Evolutionary conservation across 2,888 invertebrate genomes (phyloP).

Genomic region (Bembecia ichneumoniformis): DNA sequence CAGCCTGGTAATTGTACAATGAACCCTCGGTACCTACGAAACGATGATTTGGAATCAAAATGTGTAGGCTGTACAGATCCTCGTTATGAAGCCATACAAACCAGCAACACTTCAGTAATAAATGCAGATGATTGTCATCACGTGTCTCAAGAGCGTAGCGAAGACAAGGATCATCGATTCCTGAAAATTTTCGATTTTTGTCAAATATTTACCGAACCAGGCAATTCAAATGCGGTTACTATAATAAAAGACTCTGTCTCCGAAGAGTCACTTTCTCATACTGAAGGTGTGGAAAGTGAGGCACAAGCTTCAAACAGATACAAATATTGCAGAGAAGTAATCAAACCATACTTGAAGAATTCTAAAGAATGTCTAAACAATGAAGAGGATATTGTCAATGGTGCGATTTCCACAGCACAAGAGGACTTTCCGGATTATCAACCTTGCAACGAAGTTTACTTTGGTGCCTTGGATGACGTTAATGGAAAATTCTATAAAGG

Average conservation of each 20-base stretch:
- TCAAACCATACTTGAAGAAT: slow-evolving; percentile 26
- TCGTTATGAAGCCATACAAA: not conserved
- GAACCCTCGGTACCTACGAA: too few relatives aligned
- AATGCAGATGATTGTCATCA: not conserved
- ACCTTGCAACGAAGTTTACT: slow-evolving; percentile 14
- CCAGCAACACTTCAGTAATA: not conserved
- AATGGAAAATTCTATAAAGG: not conserved
- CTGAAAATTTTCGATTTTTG: slow-evolving; percentile 24
- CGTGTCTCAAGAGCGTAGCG: not conserved
- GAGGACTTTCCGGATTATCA: slow-evolving; percentile 24
- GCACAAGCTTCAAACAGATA: slow-evolving; percentile 11
- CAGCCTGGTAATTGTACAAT: too few relatives aligned
- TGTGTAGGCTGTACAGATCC: not conserved
- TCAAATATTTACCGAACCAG: slow-evolving; percentile 23
- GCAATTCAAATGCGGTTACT: slow-evolving; percentile 17
- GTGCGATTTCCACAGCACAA: slow-evolving; percentile 15
- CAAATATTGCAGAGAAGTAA: slow-evolving; percentile 34
- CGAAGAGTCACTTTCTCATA: slow-evolving; percentile 16
- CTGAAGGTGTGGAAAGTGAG: not conserved
- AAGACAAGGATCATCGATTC: slow-evolving; percentile 11
- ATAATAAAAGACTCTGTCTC: slow-evolving; percentile 25
- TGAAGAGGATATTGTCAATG: slow-evolving; percentile 20
- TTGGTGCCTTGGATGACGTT: not conserved
- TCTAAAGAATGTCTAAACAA: slow-evolving; percentile 18
- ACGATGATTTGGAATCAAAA: too few relatives aligned